A percentile compares a stretch with the other conserved stretches of the same genome.
phyloP scores from a whole-genome alignment of 2,113 vertebrate genomes.

The Cnemophilus loriae region DNA sequence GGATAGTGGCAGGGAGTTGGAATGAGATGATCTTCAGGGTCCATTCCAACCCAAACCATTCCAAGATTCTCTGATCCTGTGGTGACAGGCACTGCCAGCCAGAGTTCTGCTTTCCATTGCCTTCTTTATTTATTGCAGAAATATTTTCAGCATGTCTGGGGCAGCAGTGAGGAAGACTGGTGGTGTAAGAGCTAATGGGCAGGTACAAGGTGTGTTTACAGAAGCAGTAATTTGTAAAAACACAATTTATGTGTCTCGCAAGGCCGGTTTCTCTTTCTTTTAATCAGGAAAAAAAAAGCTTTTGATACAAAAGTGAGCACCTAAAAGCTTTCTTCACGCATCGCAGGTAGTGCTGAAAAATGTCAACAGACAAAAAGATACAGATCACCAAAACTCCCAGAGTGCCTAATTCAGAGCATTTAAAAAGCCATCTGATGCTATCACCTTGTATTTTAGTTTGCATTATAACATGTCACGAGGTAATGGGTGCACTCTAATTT shows the following conservation, averaged over 20 bases:
- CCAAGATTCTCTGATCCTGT: background rate
- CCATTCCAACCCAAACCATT: background rate
- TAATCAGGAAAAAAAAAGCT: background rate
- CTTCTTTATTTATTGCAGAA: background rate
- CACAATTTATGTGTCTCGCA: background rate
- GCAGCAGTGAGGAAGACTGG: background rate
- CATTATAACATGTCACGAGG: background rate
- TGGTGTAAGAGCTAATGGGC: background rate
- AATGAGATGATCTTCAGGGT: background rate
- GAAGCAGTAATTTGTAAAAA: background rate
- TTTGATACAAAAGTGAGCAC: background rate
- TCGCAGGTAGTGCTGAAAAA: background rate
- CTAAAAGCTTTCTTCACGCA: background rate
- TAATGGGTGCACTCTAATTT: background rate
- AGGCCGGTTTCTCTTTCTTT: background rate
- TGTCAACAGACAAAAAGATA: background rate
- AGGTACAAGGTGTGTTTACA: background rate
- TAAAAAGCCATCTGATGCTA: background rate
- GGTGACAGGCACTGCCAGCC: background rate
- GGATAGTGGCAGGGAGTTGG: accelerated
- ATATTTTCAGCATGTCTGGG: accelerated
- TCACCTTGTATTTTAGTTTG: background rate
- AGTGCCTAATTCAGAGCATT: background rate
- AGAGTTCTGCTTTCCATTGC: background rate
- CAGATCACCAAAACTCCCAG: background rate